Conservation (phyloP, 2,797 vertebrate species). For the Coregonus suidteri region DNA sequence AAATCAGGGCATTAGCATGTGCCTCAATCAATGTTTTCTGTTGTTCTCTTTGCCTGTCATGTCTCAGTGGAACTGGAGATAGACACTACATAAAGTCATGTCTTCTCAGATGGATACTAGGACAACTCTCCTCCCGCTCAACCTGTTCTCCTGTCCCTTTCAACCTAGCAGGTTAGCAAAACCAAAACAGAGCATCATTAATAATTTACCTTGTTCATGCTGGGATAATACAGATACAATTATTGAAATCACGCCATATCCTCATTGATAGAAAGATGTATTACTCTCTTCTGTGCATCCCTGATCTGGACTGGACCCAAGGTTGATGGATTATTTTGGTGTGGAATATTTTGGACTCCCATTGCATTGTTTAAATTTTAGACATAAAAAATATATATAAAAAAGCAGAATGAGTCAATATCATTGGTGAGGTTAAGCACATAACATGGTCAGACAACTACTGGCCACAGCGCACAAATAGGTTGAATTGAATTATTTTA, state of each 20-base stretch:
- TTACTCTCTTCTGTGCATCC: constrained; percentile 19
- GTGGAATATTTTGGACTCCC: constrained; percentile 26
- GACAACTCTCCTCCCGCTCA: constrained; percentile 30
- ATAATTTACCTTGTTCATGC: constrained; percentile 59
- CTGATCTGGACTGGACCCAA: constrained; percentile 12
- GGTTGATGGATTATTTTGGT: constrained; percentile 34
- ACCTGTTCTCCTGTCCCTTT: constrained; percentile 45
- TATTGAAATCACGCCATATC: background rate
- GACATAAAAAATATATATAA: background rate
- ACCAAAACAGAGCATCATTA: constrained; percentile 54
- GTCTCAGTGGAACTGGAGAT: constrained; percentile 61
- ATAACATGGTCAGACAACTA: constrained; percentile 7
- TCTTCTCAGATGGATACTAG: constrained; percentile 38
- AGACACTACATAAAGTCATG: constrained; percentile 59
- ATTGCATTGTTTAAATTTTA: constrained; percentile 37
- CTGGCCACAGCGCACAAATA: constrained; percentile 16
- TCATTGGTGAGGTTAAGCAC: constrained; percentile 5
- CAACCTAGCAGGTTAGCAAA: constrained; percentile 59
- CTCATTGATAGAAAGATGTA: constrained; percentile 17
- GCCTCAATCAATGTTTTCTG: constrained; percentile 69
- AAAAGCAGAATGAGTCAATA: constrained; percentile 17
- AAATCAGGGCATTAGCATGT: constrained; percentile 75
- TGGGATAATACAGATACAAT: constrained; percentile 60
- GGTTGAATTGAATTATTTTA: constrained; percentile 35
- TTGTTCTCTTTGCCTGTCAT: constrained; percentile 59